phyloP scores from a whole-genome alignment of 2,888 invertebrate genomes.

The Petrolisthes cinctipes region DNA sequence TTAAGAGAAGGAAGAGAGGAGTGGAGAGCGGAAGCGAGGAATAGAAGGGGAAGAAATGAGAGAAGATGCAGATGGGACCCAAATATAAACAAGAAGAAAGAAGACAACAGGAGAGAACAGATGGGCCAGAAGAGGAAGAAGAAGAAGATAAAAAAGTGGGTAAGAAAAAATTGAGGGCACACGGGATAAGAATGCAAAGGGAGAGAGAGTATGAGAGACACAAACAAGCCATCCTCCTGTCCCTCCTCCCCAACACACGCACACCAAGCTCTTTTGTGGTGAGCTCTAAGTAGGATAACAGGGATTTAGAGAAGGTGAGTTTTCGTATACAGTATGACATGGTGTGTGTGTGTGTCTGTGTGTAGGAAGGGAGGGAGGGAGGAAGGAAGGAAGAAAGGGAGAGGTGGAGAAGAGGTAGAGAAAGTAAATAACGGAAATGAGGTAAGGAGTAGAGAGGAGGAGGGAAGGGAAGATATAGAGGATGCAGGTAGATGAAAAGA shows the following conservation, averaged over 20 bases:
- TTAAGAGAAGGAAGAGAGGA: neutral
- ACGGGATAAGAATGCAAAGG: neutral
- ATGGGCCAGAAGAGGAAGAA: neutral
- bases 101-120: neutral
- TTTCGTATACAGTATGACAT: neutral
- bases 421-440: neutral
- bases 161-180: neutral
- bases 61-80: neutral
- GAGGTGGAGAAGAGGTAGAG: neutral
- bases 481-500: neutral
- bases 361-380: neutral
- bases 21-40: neutral
- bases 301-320: neutral
- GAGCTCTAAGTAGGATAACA: neutral
- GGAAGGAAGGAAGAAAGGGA: neutral
- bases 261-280: too few species aligned
- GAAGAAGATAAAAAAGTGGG: neutral
- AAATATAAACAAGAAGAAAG: neutral
- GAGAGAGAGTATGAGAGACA: conserved; percentile 6
- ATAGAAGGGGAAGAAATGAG: neutral
- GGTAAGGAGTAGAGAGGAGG: neutral
- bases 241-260: neutral
- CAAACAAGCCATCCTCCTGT: neutral
- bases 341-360: neutral
- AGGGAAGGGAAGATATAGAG: neutral